Evolutionary conservation across 2,888 invertebrate species (phyloP).

Genomic region (Polydrusus cervinus): DNA sequence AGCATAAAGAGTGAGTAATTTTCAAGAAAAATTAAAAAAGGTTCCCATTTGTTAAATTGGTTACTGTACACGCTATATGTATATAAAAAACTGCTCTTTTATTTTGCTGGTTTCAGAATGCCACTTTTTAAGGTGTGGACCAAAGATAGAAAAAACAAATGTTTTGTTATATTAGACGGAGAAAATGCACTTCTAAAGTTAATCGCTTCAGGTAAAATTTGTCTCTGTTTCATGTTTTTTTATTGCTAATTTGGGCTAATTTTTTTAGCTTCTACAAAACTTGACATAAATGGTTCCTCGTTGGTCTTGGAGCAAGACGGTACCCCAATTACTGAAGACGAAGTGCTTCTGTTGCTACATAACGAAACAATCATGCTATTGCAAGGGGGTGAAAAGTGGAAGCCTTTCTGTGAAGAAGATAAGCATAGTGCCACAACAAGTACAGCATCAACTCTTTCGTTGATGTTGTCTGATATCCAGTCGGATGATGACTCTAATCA

Average conservation of each 20-base stretch:
- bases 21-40: no score
- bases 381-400: not conserved
- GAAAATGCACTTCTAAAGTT: not conserved
- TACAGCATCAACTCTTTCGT: not conserved
- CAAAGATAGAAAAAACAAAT: not conserved
- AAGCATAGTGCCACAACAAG: not conserved
- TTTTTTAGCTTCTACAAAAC: conserved; percentile 7
- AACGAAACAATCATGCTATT: conserved; percentile 5
- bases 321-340: not conserved
- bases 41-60: no score
- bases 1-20: no score
- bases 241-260: not conserved
- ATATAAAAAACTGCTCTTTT: no score
- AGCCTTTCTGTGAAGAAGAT: not conserved
- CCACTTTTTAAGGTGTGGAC: not conserved
- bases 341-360: not conserved
- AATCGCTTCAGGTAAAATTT: not conserved
- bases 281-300: not conserved
- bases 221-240: not conserved
- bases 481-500: not conserved
- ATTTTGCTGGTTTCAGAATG: no score
- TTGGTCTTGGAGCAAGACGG: conserved; percentile 2
- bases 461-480: not conserved
- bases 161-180: not conserved
- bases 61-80: no score